These are phyloP conservation scores for Xylophagus ater DNA, from an alignment of 2,888 invertebrate genomes.

Conservation along the genomic window DNA sequence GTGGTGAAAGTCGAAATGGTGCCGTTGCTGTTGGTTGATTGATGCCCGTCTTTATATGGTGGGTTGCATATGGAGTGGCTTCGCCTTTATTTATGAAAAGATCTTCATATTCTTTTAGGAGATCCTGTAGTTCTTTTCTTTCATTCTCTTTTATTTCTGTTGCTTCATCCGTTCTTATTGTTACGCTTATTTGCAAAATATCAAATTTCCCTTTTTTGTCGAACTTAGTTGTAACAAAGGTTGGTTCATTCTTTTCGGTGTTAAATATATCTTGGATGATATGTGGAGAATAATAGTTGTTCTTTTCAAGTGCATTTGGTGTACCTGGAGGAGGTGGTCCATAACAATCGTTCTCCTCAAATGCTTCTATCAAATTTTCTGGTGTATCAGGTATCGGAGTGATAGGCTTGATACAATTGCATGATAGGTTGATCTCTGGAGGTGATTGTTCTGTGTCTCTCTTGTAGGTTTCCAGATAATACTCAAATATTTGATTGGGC, in stretches of 20 bases:
- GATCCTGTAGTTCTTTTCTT: not conserved
- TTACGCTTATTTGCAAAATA: not conserved
- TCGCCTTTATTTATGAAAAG: not conserved
- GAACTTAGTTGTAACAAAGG: no score
- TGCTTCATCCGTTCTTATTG: not conserved
- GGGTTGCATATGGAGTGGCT: constrained; percentile 12
- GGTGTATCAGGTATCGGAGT: not conserved
- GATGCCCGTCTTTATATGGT: constrained; percentile 23
- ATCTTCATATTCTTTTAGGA: constrained; percentile 3
- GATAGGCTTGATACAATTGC: not conserved
- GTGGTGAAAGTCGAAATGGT: constrained; percentile 26
- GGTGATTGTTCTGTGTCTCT: not conserved
- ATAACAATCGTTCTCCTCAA: not conserved
- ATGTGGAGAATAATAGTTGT: constrained; percentile 9
- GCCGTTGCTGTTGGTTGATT: constrained; percentile 25
- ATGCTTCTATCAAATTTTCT: not conserved
- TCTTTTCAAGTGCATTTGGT: no score
- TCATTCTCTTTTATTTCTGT: constrained; percentile 2
- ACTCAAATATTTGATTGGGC: not conserved
- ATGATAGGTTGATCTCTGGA: not conserved
- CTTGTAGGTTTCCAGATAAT: not conserved
- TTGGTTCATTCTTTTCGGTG: no score
- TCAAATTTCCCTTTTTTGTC: not conserved
- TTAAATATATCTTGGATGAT: constrained; percentile 5
- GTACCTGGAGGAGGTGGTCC: no score